A percentile compares a stretch with the other conserved stretches of the same genome.
Evolutionary conservation across 2,888 invertebrate species (phyloP).

Genomic region (Beris chalybata): DNA sequence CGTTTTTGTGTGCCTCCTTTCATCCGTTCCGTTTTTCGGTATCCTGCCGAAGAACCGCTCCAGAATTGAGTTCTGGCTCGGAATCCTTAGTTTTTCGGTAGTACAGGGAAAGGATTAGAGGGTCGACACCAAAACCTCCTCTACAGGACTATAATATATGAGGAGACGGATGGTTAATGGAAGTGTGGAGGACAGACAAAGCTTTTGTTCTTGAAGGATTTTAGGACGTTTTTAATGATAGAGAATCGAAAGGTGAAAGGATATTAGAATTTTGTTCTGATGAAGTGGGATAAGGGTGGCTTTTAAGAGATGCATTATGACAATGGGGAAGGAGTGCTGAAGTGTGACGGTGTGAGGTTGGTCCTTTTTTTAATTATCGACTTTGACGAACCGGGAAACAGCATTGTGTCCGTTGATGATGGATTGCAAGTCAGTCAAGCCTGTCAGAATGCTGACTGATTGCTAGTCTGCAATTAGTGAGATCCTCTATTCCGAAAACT

Average conservation of each 20-base stretch:
- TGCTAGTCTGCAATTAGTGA: conserved; percentile 28
- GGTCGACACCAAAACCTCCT: conserved; percentile 6
- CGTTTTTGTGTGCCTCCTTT: conserved; percentile 24
- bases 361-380: conserved; percentile 29
- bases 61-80: conserved; percentile 18
- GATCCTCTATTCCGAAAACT: conserved; percentile 2
- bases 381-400: conserved; percentile 24
- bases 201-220: conserved; percentile 33
- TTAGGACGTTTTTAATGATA: conserved; percentile 32
- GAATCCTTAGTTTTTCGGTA: conserved; percentile 28
- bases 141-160: conserved; percentile 16
- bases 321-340: no score
- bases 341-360: no score
- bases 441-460: conserved; percentile 28
- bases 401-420: conserved; percentile 31
- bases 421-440: conserved; percentile 31
- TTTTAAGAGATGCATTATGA: no score
- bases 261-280: conserved; percentile 14
- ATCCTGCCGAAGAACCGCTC: conserved; percentile 22
- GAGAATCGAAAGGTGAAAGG: conserved; percentile 32
- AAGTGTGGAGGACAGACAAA: conserved; percentile 25
- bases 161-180: conserved; percentile 28
- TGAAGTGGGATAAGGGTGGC: conserved; percentile 1
- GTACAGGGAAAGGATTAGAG: conserved; percentile 12
- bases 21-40: conserved; percentile 24